Base-by-base conservation (phyloP, 2,888 invertebrate genomes). In the Busseola fusca region DNA sequence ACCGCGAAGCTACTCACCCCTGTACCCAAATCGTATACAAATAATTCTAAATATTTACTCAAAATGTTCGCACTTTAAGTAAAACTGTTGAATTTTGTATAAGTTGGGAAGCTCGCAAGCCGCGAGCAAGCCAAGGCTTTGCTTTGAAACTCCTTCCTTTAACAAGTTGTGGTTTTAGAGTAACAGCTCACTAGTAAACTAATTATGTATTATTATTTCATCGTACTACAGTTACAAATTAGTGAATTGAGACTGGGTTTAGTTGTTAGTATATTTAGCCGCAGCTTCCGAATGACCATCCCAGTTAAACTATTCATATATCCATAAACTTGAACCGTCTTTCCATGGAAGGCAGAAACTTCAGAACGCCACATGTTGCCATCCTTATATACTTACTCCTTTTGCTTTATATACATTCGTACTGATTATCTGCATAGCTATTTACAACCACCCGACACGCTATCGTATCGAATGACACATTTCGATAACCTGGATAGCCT, bases 81-180 rank as follows among this genome's bases (percentile, higher is more conserved):
- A 78, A 80, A 78, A 73, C 77, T 78, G 72, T 74, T 83, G 66
- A 81, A 79, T 82, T 84, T 84, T 74, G 77, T 76, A 80, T 80
- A 73, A 76, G 67, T 74, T 54, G 56, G 50, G 30, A 18, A 56
- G 59, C 48, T 69, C 69, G 1, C 66, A 74, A 64, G 63, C 69
- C 65, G 62, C 78, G 69, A 21, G 63, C 25, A 78, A 65, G 69
- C 74, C 37, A 14, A 5, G 54, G 57, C 66, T 67, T 66, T 48
- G 57, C 66, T 67, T 66, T 48, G 59, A 60, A 75, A 65, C 80
- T 80, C 59, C 70, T 74, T 72, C 25, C 65, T 62, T n/a, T 74
- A 74, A 66, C 58, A 69, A 83, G 74, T 56, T 78, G 72, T 50
- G 75, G 69, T 64, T 78, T 75, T 16, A 71, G 25, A 63, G 64